Base-by-base conservation (phyloP, 1,140 invertebrate species). In the Chrysopa pallens region DNA sequence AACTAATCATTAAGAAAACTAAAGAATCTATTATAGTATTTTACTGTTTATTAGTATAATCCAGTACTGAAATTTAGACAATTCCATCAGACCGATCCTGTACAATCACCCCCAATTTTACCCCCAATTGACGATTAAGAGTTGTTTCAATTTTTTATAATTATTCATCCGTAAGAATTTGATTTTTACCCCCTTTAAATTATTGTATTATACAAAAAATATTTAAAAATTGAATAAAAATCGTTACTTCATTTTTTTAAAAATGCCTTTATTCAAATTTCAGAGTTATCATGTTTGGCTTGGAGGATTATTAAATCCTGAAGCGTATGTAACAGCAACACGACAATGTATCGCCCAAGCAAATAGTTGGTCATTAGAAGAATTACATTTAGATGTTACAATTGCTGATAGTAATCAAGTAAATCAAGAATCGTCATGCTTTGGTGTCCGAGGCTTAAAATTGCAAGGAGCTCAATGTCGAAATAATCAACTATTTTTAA, bases 301-400 rank as follows among this genome's bases (percentile, higher is more conserved):
- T 12, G 95, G 94, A 45, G 93, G 93, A 4, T 64, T 98, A 35
- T 79, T 98, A 48, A 97, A 96, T 63, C 92, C 95, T 0, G 95
- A 99, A 62, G 95, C 95, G 7, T 99, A 97, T 59, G 92, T 99
- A 39, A 99, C 96, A 0, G 96, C 96, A 9, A 98, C 94, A 2
- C 72, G 95, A 17, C 93, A 97, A 55, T 97, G 89, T 58, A 90
- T 97, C 23, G 92, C 93, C 1, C 92, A 97, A 64, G 83, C 81
- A 1, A 87, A 87, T 50, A 84, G 82, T 47, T 88, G 84, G 83
- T 82, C 95, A 0, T 67, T 99, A 6, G 95, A 99, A 65, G 94
- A 98, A 64, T 68, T 98, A 1, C 76, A 86, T 38, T 67, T 98
- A 38, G 86, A 97, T 59, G 86, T 88, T n/a, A 72, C 63, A 8